These are phyloP conservation scores for Brienomyrus brachyistius DNA, from an alignment of 2,113 vertebrate species.

Conservation along the genomic window DNA sequence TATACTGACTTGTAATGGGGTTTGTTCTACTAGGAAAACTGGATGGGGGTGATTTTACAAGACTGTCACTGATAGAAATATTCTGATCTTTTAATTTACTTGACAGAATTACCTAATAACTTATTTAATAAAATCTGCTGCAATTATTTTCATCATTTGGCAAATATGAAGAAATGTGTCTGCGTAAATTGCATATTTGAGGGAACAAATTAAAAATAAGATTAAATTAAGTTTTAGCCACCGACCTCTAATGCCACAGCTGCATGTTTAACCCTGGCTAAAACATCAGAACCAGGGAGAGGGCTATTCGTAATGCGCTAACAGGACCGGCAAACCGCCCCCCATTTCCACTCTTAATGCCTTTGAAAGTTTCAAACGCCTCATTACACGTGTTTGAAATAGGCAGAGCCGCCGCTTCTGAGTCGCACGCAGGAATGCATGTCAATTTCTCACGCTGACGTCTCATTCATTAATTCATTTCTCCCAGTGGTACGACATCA, in stretches of 20 bases:
- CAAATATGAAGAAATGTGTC: background rate
- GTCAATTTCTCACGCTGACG: conserved; percentile 15
- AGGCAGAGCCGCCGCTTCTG: conserved; percentile 41
- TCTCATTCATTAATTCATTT: background rate
- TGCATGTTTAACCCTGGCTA: background rate
- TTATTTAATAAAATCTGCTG: background rate
- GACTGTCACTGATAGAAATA: background rate
- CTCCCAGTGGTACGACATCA: background rate
- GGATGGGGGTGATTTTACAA: background rate
- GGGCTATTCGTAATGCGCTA: conserved; percentile 46
- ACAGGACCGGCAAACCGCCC: conserved; percentile 41
- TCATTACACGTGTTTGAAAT: conserved; percentile 58
- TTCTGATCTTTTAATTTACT: background rate
- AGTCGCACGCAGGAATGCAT: conserved; percentile 47
- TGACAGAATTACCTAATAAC: background rate
- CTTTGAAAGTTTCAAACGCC: conserved; percentile 59
- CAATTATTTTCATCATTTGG: conserved; percentile 11
- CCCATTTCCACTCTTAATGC: conserved; percentile 56
- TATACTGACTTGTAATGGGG: background rate
- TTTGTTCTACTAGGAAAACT: background rate
- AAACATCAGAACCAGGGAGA: conserved; percentile 18
- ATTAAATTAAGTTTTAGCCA: background rate
- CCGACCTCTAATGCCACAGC: background rate
- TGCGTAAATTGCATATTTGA: background rate
- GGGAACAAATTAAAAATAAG: background rate